Percentiles rank a stretch among this genome's conserved stretches.
Evolutionary conservation across 2,113 vertebrate species (phyloP).

Genomic region (Balaeniceps rex): DNA sequence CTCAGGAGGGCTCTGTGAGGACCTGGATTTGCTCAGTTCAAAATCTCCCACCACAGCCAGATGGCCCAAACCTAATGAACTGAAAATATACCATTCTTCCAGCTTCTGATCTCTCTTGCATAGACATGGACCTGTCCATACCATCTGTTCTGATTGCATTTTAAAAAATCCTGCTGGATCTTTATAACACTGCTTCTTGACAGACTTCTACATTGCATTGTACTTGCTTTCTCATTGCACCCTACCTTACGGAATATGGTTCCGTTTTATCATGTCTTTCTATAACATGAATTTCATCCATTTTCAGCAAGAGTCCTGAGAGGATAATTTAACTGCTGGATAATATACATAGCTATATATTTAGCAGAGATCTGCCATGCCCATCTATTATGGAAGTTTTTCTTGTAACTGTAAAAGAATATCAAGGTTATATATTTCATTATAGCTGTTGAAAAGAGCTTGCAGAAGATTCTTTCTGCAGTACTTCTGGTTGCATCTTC

Average conservation of each 20-base stretch:
- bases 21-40: neutral
- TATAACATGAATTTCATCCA: neutral
- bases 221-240: neutral
- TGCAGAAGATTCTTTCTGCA: neutral
- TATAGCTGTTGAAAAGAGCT: neutral
- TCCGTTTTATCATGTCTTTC: neutral
- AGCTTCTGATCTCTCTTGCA: neutral
- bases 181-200: neutral
- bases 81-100: neutral
- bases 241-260: neutral
- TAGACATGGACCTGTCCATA: neutral
- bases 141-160: neutral
- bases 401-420: neutral
- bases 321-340: neutral
- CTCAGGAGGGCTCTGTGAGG: neutral
- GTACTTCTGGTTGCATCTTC: neutral
- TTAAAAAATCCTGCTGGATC: neutral
- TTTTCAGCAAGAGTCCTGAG: neutral
- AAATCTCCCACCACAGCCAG: neutral
- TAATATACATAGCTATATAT: neutral
- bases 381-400: neutral
- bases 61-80: neutral
- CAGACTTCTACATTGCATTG: neutral
- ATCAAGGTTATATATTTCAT: neutral
- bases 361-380: neutral